Percentiles rank a stretch among this genome's conserved stretches.
Conservation (phyloP, 2,888 invertebrate genomes). For the Lottia gigantea region DNA sequence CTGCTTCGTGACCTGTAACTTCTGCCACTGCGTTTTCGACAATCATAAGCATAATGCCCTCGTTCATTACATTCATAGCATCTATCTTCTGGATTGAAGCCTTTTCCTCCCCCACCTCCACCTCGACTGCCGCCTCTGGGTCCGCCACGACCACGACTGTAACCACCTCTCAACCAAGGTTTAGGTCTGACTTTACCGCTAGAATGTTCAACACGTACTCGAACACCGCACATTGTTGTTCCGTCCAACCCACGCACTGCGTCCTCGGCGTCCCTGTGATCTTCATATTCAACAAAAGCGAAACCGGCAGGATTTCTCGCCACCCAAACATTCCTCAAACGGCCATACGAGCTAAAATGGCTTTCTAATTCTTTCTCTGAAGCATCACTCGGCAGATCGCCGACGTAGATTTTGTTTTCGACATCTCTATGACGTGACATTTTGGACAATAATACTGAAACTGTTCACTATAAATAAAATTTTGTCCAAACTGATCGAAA, state of each 20-base stretch:
- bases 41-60: constrained; percentile 93
- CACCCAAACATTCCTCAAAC: constrained; percentile 91
- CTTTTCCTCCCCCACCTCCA: constrained; percentile 67
- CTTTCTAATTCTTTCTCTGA: constrained; percentile 88
- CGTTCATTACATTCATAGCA: constrained; percentile 95
- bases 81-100: constrained; percentile 89
- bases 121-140: constrained; percentile 22
- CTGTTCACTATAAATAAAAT: too few relatives aligned
- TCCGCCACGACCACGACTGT: constrained; percentile 33
- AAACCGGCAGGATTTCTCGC: constrained; percentile 88
- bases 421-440: constrained; percentile 43
- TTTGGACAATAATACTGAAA: constrained; percentile 13
- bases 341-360: constrained; percentile 88
- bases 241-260: constrained; percentile 69
- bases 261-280: constrained; percentile 67
- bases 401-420: constrained; percentile 85
- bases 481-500: too few relatives aligned
- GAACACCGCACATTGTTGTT: constrained; percentile 80
- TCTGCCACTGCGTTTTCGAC: constrained; percentile 67
- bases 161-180: constrained; percentile 58
- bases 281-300: constrained; percentile 70
- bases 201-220: constrained; percentile 91
- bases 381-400: constrained; percentile 89
- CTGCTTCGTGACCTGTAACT: constrained; percentile 32
- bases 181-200: constrained; percentile 77